Conservation (phyloP, 1,140 invertebrate genomes). For the Diabrotica virgifera region DNA sequence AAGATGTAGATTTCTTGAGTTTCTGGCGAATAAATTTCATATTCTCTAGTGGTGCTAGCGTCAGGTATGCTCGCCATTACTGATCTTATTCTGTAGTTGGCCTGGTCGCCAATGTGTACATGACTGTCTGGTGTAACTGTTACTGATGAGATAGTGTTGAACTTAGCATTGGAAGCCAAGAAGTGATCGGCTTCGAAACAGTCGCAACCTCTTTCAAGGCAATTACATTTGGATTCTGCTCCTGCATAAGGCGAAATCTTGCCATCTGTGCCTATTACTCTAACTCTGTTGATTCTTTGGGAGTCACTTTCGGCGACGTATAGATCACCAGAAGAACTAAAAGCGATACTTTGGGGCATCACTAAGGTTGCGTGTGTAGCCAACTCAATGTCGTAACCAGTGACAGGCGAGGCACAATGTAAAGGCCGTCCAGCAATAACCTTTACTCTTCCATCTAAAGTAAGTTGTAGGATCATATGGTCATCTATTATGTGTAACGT, state of each 20-base stretch:
- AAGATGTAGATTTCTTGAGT: slow-evolving; percentile 95
- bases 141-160: slow-evolving; percentile 91
- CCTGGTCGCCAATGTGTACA: slow-evolving; percentile 92
- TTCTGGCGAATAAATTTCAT: slow-evolving; percentile 93
- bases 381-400: slow-evolving; percentile 73
- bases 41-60: slow-evolving; percentile 77
- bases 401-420: slow-evolving; percentile 78
- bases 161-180: slow-evolving; percentile 86
- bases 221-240: slow-evolving; percentile 93
- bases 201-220: slow-evolving; percentile 83
- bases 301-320: slow-evolving; percentile 95
- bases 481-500: slow-evolving; percentile 94
- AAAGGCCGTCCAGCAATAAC: slow-evolving; percentile 88
- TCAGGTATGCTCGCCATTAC: slow-evolving; percentile 90
- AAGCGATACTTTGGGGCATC: slow-evolving; percentile 90
- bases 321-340: slow-evolving; percentile 90
- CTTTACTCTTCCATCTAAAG: slow-evolving; percentile 84
- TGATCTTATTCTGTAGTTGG: slow-evolving; percentile 85
- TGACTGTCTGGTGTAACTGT: slow-evolving; percentile 91
- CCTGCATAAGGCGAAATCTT: slow-evolving; percentile 90
- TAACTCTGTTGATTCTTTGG: slow-evolving; percentile 88
- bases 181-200: slow-evolving; percentile 90
- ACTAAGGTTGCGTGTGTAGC: slow-evolving; percentile 86
- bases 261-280: slow-evolving; percentile 89
- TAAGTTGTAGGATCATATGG: slow-evolving; percentile 90